Conservation (phyloP, 35 echinoderm and acorn worm genomes). For the Apostichopus japonicus region DNA sequence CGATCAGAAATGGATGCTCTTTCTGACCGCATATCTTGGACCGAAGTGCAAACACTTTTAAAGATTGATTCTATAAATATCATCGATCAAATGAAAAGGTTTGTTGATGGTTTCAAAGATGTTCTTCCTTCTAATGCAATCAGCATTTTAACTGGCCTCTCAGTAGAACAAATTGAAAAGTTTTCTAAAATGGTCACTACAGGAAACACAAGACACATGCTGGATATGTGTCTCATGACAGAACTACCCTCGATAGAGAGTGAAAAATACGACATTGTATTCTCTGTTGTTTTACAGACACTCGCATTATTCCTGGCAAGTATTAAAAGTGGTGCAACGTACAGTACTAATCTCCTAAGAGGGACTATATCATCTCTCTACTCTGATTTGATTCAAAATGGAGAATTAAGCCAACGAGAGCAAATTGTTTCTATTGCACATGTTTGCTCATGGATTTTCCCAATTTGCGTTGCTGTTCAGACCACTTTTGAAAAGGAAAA, state of each 20-base stretch:
- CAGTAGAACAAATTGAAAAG: not conserved
- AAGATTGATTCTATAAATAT: constrained; percentile 21
- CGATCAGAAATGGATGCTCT: constrained; percentile 14
- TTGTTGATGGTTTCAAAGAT: not conserved
- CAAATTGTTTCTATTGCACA: not conserved
- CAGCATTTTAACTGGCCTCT: not conserved
- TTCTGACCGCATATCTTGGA: not conserved
- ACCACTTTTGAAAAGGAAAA: not conserved
- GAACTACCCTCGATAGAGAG: not conserved
- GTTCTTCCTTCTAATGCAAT: not conserved
- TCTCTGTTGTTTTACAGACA: not conserved
- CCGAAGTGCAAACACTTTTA: not conserved
- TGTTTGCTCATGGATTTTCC: not conserved
- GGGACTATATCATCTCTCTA: not conserved
- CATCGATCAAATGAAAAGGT: constrained; percentile 8
- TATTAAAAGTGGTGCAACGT: not conserved
- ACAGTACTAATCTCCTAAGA: constrained; percentile 7
- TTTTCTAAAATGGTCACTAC: not conserved
- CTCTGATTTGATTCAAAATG: not conserved
- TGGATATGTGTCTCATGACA: not conserved
- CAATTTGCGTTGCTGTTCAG: not conserved
- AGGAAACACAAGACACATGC: not conserved
- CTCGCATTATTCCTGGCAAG: not conserved
- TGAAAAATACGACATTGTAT: not conserved
- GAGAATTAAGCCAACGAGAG: not conserved